Percentiles rank a stretch among this genome's conserved stretches.
phyloP scores from a whole-genome alignment of 2,113 vertebrate species.

The Etheostoma spectabile region DNA sequence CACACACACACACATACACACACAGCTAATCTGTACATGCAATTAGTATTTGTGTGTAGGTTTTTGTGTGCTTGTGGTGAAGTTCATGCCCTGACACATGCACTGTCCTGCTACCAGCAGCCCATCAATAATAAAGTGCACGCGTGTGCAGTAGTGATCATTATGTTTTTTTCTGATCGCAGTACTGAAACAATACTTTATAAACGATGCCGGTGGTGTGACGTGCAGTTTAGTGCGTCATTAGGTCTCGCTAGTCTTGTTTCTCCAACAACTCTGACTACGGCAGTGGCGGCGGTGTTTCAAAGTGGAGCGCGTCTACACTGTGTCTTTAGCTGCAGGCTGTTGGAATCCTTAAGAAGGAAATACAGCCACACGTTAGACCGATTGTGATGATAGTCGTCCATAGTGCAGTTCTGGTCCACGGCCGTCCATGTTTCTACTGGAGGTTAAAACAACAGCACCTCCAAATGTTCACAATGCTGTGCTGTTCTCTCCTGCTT shows the following conservation, averaged over 20 bases:
- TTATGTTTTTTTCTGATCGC: too few species aligned
- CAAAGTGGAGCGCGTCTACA: too few species aligned
- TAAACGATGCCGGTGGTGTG: too few species aligned
- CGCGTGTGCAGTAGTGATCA: not conserved
- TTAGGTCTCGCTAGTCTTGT: too few species aligned
- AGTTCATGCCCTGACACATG: not conserved
- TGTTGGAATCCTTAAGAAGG: too few species aligned
- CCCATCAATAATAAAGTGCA: not conserved
- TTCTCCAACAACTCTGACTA: too few species aligned
- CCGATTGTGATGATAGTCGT: not conserved
- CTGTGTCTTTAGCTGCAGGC: too few species aligned
- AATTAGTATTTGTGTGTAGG: conserved; percentile 22
- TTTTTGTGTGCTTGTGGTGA: not conserved
- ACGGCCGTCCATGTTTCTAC: not conserved
- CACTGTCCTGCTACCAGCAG: not conserved
- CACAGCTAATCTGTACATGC: conserved; percentile 26
- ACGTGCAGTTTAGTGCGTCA: too few species aligned
- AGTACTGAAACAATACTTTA: too few species aligned
- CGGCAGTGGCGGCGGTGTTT: too few species aligned
- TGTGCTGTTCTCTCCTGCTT: not conserved
- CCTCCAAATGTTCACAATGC: not conserved
- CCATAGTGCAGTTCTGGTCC: not conserved
- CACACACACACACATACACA: conserved; percentile 24
- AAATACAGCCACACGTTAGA: too few species aligned
- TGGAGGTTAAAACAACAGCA: not conserved